Conservation (phyloP, 2,888 invertebrate genomes). For the Eristalis tenax region DNA sequence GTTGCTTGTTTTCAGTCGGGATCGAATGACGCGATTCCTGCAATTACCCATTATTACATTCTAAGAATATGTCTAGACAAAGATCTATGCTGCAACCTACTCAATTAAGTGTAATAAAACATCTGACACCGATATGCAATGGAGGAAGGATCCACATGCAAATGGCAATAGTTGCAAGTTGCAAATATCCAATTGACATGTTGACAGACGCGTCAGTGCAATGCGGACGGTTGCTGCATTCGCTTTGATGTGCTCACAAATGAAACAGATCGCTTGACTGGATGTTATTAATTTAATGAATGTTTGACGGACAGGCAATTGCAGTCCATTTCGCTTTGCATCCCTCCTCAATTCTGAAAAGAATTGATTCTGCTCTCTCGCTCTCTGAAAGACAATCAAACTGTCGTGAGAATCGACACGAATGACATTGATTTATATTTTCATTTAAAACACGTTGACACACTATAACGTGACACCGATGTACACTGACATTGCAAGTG, state of each 20-base stretch:
- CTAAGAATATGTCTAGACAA: constrained; percentile 27
- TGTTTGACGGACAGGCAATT: neutral
- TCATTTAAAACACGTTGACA: constrained; percentile 8
- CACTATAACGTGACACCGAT: constrained; percentile 8
- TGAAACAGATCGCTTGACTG: neutral
- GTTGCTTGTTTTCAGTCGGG: constrained; percentile 4
- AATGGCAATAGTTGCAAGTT: no score
- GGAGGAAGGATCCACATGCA: constrained; percentile 21
- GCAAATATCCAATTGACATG: constrained; percentile 16
- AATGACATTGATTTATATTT: constrained; percentile 15
- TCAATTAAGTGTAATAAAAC: neutral
- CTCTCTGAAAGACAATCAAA: neutral
- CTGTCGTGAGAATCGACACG: constrained; percentile 22
- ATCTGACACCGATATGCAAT: neutral
- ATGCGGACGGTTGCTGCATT: neutral
- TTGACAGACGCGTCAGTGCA: constrained; percentile 20
- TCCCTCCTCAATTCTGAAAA: neutral
- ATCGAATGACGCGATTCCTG: constrained; percentile 13
- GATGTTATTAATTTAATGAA: neutral
- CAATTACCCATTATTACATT: constrained; percentile 21
- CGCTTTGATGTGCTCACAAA: neutral
- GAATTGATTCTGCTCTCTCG: neutral
- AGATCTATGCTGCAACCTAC: constrained; percentile 15
- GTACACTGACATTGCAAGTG: neutral
- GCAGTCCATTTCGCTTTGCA: neutral